phyloP scores from a whole-genome alignment of 2,888 invertebrate species.

The Cephus spinipes region DNA sequence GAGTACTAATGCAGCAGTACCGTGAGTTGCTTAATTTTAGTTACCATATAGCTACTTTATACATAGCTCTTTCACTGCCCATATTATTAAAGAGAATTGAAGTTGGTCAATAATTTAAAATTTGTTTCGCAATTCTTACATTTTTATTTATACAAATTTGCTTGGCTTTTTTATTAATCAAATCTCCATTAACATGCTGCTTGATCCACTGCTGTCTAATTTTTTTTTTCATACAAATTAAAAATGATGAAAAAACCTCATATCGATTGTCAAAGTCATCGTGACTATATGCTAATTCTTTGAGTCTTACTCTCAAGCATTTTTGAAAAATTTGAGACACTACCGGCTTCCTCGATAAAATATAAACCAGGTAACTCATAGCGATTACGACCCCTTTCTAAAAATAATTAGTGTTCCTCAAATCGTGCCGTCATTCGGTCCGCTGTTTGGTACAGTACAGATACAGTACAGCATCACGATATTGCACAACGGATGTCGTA shows the following conservation, averaged over 20 bases:
- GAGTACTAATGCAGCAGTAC: neutral
- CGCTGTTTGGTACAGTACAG: neutral
- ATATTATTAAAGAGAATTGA: neutral
- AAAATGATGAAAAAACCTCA: neutral
- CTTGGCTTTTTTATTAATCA: neutral
- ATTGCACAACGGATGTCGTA: constrained; percentile 5
- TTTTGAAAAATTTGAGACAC: constrained; percentile 6
- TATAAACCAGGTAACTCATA: constrained; percentile 22
- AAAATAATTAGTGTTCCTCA: constrained; percentile 36
- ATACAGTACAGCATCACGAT: neutral
- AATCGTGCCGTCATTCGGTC: constrained; percentile 28
- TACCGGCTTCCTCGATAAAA: constrained; percentile 24
- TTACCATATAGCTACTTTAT: neutral
- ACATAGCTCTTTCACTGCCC: neutral
- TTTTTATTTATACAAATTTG: neutral
- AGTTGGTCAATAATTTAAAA: neutral
- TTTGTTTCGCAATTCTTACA: neutral
- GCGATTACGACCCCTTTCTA: constrained; percentile 33
- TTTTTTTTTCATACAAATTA: neutral
- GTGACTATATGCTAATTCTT: neutral
- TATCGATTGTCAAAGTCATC: neutral
- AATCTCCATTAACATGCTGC: neutral
- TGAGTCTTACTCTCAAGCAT: neutral
- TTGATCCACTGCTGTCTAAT: neutral
- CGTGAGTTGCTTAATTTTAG: neutral